Conservation (phyloP, 2,797 vertebrate species). For the Notamacropus eugenii region DNA sequence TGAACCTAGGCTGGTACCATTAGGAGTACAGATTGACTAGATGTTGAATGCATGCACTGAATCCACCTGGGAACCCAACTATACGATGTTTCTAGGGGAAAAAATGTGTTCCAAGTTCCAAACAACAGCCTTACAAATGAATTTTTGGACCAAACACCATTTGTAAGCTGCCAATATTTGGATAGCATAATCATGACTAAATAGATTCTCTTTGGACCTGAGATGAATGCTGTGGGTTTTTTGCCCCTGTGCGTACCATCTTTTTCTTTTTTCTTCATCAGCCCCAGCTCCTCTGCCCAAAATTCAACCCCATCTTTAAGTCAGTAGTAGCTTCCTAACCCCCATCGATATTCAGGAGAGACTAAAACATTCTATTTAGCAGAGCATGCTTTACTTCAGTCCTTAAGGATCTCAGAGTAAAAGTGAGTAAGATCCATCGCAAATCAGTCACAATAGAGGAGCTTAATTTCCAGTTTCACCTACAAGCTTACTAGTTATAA, state of each 20-base stretch:
- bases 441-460: background rate
- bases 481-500: slow-evolving; percentile 1
- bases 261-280: background rate
- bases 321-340: background rate
- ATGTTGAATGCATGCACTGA: background rate
- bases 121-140: background rate
- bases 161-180: slow-evolving; percentile 14
- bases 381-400: background rate
- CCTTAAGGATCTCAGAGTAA: background rate
- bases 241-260: background rate
- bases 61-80: background rate
- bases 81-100: background rate
- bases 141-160: background rate
- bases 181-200: slow-evolving; percentile 20
- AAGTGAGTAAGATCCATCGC: background rate
- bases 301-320: slow-evolving; percentile 21
- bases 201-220: background rate
- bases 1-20: background rate
- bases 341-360: background rate
- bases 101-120: background rate
- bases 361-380: background rate
- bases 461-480: background rate
- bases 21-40: background rate
- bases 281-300: background rate
- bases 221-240: background rate